Evolutionary conservation across 2,888 invertebrate genomes (phyloP), one percentile per base, ranked within the genome.

Genomic region (Noctua janthina): DNA sequence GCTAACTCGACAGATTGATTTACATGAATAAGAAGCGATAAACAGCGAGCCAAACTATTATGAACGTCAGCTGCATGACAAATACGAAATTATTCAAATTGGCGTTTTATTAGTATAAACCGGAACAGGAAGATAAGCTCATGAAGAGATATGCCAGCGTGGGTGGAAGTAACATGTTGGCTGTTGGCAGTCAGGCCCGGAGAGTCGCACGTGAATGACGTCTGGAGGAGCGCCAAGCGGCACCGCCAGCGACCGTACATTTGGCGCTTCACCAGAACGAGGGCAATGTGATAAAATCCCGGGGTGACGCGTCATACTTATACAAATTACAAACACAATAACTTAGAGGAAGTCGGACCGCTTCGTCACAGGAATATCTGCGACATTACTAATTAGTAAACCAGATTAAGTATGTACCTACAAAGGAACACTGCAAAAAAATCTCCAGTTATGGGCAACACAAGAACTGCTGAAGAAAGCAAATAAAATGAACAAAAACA

Each of bases 121-220:
- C 95, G 95, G 95, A 96, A 95, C 93, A 94, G 94, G 94, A 94
- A 94, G 93, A 92, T 91, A 91, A 90, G 90, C 90, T 88, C 84
- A 87, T 87, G 86, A 85, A 88, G 87, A 91, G 90, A 91, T 84
- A 86, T 90, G 85, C 88, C 71, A 80, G 88, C 83, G 93, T 94
- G 89, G 92, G 93, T 91, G 88, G 87, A 81, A 91, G 89, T 83
- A 91, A 89, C 86, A 90, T 92, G 91, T 92, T 92, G 90, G 91
- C 90, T 88, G 83, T 90, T 85, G 87, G 80, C 76, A 76, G 74
- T 75, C 39, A 69, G 66, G 66, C 49, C 84, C 85, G 51, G 87
- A 90, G 85, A 86, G 90, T 87, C 89, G 85, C 91, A 92, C 90
- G 92, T 94, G 95, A 95, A 95, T 94, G 93, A 93, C 91, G 88